Evolutionary conservation across 2,888 invertebrate species (phyloP).

Genomic region (Deladenus siricidicola): DNA sequence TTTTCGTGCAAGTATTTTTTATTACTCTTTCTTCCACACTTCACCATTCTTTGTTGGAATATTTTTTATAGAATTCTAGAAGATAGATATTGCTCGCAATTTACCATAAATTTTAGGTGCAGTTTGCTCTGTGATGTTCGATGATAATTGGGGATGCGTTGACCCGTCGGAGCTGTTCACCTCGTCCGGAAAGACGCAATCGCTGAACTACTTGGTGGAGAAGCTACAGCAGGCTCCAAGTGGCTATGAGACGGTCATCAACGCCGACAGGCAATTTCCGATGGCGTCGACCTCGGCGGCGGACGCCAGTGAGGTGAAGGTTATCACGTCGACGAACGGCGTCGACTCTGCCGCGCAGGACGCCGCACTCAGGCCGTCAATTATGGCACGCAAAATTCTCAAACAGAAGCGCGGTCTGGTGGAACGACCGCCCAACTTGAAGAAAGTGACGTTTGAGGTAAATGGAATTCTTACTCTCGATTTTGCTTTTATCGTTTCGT

Average conservation of each 20-base stretch:
- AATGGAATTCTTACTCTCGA: no score
- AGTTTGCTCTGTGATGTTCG: no score
- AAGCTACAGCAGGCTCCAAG: not conserved
- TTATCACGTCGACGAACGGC: not conserved
- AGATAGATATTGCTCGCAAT: no score
- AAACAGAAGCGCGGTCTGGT: constrained; percentile 1
- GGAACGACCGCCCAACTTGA: not conserved
- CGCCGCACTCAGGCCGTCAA: not conserved
- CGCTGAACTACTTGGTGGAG: constrained; percentile 1
- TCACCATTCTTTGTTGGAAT: no score
- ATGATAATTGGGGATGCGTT: constrained; percentile 4
- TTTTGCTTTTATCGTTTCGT: no score
- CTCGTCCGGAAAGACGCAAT: not conserved
- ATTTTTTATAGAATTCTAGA: no score
- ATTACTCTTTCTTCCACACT: no score
- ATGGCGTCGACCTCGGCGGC: not conserved
- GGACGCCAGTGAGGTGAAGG: not conserved
- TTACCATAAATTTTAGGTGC: no score
- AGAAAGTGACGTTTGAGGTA: constrained; percentile 2
- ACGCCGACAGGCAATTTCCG: not conserved
- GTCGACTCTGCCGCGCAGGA: not conserved
- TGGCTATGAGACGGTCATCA: not conserved
- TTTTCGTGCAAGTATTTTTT: no score
- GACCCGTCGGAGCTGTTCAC: constrained; percentile 4
- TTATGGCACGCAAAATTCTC: not conserved